Evolutionary conservation across 2,113 vertebrate genomes (phyloP).

Genomic region (Plestiodon gilberti): DNA sequence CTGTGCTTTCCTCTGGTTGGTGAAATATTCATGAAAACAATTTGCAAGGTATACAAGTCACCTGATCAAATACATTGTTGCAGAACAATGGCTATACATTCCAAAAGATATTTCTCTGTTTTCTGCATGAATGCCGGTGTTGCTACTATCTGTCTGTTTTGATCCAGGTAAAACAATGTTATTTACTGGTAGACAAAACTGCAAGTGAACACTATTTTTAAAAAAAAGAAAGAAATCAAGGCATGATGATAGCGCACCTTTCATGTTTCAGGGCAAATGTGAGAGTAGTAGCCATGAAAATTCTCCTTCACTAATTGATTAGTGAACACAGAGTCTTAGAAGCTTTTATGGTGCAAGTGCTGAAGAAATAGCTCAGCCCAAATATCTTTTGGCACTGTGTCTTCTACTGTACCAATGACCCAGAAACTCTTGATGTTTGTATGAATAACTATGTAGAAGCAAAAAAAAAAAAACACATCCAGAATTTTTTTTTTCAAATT

Average conservation of each 20-base stretch:
- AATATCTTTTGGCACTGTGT: not conserved
- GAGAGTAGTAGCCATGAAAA: not conserved
- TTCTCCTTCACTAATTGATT: conserved; percentile 14
- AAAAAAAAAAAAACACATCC: not conserved
- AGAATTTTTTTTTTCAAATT: conserved; percentile 6
- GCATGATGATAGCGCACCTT: not conserved
- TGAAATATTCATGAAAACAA: conserved; percentile 60
- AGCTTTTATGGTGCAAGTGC: not conserved
- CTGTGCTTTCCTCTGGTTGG: conserved; percentile 12
- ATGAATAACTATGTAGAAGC: not conserved
- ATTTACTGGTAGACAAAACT: not conserved
- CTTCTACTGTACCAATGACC: not conserved
- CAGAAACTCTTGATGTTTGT: not conserved
- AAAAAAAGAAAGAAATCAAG: not conserved
- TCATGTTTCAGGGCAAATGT: conserved; percentile 11
- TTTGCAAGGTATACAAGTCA: conserved; percentile 43
- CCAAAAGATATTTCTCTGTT: not conserved
- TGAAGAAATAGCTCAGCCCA: not conserved
- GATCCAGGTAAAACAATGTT: not conserved
- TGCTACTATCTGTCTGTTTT: conserved; percentile 9
- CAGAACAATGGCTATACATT: conserved; percentile 11
- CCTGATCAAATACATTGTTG: conserved; percentile 38
- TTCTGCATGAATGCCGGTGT: not conserved
- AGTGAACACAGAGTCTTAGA: not conserved
- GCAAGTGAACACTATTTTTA: not conserved